These are phyloP conservation scores for Chalcis sispes DNA, from an alignment of 2,888 invertebrate species.

Conservation along the genomic window DNA sequence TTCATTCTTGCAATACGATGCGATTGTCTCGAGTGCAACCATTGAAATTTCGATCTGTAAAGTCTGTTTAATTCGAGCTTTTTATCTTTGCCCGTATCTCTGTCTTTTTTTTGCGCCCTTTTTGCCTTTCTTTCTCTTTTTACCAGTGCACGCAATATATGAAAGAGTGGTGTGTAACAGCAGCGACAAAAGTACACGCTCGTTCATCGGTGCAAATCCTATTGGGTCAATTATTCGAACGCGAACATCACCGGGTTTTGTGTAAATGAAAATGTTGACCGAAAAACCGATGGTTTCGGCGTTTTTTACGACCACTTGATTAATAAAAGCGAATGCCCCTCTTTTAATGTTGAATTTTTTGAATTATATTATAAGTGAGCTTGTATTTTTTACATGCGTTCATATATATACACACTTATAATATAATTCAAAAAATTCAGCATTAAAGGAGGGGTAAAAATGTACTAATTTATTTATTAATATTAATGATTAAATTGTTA, in stretches of 20 bases:
- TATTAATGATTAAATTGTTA: too few species aligned
- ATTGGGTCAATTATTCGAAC: constrained; percentile 41
- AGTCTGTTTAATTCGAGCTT: constrained; percentile 22
- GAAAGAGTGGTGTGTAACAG: not conserved
- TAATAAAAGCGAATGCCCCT: constrained; percentile 19
- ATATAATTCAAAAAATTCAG: not conserved
- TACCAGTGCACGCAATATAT: too few species aligned
- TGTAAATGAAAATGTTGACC: constrained; percentile 25
- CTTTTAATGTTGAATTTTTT: not conserved
- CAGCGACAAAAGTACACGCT: constrained; percentile 23
- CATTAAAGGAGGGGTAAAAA: not conserved
- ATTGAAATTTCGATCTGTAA: not conserved
- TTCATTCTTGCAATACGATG: too few species aligned
- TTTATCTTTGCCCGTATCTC: not conserved
- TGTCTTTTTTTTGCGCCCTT: not conserved
- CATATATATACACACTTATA: too few species aligned
- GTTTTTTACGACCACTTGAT: constrained; percentile 31
- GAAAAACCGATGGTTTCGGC: constrained; percentile 13
- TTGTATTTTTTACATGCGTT: too few species aligned
- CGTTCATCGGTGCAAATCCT: constrained; percentile 34
- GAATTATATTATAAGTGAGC: too few species aligned
- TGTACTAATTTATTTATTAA: too few species aligned
- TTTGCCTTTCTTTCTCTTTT: too few species aligned
- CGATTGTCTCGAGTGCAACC: too few species aligned
- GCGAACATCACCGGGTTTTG: constrained; percentile 12